A percentile compares a stretch with the other conserved stretches of the same genome.
These are phyloP conservation scores for Celastrina argiolus DNA, from an alignment of 2,888 invertebrate species.

Conservation along the genomic window DNA sequence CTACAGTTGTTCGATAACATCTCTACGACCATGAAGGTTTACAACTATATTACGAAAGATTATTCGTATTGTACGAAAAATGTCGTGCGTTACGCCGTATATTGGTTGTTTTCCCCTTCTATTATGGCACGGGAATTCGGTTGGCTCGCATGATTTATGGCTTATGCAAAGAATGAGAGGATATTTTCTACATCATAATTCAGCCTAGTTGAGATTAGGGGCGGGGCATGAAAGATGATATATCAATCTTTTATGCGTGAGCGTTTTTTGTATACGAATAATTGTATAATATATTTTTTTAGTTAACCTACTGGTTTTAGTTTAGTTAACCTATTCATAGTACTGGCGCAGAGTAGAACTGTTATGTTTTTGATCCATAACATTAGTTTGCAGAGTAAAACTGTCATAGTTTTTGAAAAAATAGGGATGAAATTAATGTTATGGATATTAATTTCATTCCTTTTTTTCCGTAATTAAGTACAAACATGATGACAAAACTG, in stretches of 20 bases:
- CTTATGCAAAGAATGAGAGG: conserved; percentile 72
- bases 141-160: conserved; percentile 67
- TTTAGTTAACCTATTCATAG: too few relatives aligned
- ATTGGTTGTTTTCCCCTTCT: conserved; percentile 68
- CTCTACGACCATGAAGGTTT: background rate
- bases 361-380: too few relatives aligned
- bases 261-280: conserved; percentile 4
- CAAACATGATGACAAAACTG: too few relatives aligned
- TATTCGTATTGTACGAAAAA: background rate
- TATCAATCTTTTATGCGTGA: conserved; percentile 51
- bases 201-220: conserved; percentile 70
- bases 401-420: too few relatives aligned
- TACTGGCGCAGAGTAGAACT: too few relatives aligned
- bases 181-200: conserved; percentile 73
- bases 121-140: conserved; percentile 63
- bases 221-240: conserved; percentile 55
- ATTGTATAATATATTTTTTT: background rate
- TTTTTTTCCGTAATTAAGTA: too few relatives aligned
- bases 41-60: background rate
- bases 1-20: background rate
- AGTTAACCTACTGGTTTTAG: too few relatives aligned
- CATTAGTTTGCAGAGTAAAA: too few relatives aligned
- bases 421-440: too few relatives aligned
- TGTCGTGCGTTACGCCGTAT: conserved; percentile 54
- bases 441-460: too few relatives aligned